Percentiles rank a stretch among this genome's conserved stretches.
Conservation (phyloP, 1,140 invertebrate species). For the Drosophila obscura region DNA sequence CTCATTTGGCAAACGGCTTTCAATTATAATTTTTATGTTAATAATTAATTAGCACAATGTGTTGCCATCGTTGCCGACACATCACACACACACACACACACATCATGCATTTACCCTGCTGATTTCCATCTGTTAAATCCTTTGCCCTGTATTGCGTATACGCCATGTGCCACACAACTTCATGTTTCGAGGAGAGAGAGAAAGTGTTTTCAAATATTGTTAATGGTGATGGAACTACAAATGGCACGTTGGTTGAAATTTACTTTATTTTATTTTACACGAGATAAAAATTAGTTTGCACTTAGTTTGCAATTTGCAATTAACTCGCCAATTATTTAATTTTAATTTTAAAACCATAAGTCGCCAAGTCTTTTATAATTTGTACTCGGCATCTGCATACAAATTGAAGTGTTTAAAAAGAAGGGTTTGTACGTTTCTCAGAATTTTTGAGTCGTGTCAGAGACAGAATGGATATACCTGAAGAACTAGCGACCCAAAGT, state of each 20-base stretch:
- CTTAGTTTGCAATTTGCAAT: no score
- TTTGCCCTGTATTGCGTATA: conserved; percentile 26
- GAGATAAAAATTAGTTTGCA: no score
- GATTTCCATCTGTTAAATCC: neutral
- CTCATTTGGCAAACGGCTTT: conserved; percentile 76
- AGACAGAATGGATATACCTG: no score
- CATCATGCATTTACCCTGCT: neutral
- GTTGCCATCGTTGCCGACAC: conserved; percentile 42
- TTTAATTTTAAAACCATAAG: no score
- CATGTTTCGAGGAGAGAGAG: neutral
- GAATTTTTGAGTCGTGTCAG: no score
- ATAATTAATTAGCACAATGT: conserved; percentile 78
- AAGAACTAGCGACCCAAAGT: no score
- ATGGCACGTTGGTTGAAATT: neutral
- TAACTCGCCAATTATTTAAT: no score
- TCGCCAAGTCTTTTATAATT: no score
- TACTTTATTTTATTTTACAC: no score
- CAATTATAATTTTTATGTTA: conserved; percentile 77
- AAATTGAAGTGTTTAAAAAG: no score
- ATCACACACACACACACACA: conserved; percentile 59
- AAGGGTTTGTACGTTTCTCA: no score
- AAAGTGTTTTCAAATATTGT: neutral
- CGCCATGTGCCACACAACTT: conserved; percentile 45
- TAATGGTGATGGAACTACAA: neutral
- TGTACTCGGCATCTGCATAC: no score